Evolutionary conservation across 2,888 invertebrate species (phyloP).

Genomic region (Eubasilissa splendida): DNA sequence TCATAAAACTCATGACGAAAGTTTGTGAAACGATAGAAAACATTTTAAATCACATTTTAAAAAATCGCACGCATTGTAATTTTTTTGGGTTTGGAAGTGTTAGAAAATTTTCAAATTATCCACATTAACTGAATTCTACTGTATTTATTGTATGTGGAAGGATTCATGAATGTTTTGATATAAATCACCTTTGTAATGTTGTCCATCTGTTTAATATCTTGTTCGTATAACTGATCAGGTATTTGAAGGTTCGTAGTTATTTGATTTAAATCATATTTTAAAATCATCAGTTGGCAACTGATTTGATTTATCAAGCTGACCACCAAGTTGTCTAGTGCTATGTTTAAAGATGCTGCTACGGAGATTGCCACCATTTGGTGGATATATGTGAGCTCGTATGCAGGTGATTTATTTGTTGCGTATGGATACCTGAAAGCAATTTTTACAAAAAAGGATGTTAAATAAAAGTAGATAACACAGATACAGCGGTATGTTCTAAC

Average conservation of each 20-base stretch:
- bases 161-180: background rate
- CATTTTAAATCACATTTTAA: no score
- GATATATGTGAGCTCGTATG: conserved; percentile 66
- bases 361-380: conserved; percentile 69
- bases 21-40: no score
- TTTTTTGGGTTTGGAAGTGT: no score
- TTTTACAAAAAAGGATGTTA: no score
- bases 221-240: background rate
- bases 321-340: conserved; percentile 69
- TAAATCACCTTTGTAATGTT: background rate
- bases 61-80: no score
- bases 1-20: no score
- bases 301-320: conserved; percentile 69
- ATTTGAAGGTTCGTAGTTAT: background rate
- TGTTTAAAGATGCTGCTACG: conserved; percentile 69
- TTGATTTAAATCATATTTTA: conserved; percentile 64
- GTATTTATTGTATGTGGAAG: no score
- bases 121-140: no score
- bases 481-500: no score
- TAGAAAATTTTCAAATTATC: no score
- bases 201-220: background rate
- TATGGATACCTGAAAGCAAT: conserved; percentile 67
- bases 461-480: no score
- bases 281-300: conserved; percentile 68
- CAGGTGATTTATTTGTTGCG: conserved; percentile 65